Evolutionary conservation across 2,797 vertebrate genomes (phyloP).

Genomic region (Scleropages formosus): DNA sequence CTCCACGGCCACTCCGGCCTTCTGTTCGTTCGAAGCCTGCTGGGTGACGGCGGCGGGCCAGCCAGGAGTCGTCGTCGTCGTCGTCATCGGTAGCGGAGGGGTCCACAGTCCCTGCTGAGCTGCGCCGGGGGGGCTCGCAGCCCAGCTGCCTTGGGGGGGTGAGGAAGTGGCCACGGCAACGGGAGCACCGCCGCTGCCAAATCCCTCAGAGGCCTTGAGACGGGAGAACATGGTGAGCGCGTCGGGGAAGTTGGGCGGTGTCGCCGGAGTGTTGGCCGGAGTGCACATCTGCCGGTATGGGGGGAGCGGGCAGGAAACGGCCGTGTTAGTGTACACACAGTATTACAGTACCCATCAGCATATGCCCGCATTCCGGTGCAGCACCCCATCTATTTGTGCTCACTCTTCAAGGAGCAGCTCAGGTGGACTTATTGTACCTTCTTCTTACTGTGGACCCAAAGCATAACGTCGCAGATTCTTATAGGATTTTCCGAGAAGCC

Average conservation of each 20-base stretch:
- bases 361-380: too few relatives aligned
- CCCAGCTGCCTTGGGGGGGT: slow-evolving; percentile 55
- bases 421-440: too few relatives aligned
- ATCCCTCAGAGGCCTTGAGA: slow-evolving; percentile 79
- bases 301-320: slow-evolving; percentile 25
- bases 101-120: slow-evolving; percentile 66
- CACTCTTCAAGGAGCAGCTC: too few relatives aligned
- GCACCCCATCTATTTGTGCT: too few relatives aligned
- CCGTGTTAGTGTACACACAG: too few relatives aligned
- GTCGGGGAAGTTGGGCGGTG: slow-evolving; percentile 81
- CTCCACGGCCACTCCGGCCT: slow-evolving; percentile 71
- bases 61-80: slow-evolving; percentile 50
- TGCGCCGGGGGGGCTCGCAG: slow-evolving; percentile 52
- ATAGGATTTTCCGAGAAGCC: too few relatives aligned
- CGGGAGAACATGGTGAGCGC: slow-evolving; percentile 82
- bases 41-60: slow-evolving; percentile 68
- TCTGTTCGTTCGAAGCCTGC: slow-evolving; percentile 67
- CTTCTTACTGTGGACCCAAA: too few relatives aligned
- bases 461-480: too few relatives aligned
- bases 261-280: slow-evolving; percentile 81
- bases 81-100: slow-evolving; percentile 54
- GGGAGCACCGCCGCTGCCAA: slow-evolving; percentile 65
- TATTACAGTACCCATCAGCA: too few relatives aligned
- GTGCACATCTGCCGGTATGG: slow-evolving; percentile 74
- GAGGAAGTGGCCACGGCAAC: slow-evolving; percentile 70